Base-by-base conservation (phyloP, 2,888 invertebrate genomes). In the Drosophila cognata region DNA sequence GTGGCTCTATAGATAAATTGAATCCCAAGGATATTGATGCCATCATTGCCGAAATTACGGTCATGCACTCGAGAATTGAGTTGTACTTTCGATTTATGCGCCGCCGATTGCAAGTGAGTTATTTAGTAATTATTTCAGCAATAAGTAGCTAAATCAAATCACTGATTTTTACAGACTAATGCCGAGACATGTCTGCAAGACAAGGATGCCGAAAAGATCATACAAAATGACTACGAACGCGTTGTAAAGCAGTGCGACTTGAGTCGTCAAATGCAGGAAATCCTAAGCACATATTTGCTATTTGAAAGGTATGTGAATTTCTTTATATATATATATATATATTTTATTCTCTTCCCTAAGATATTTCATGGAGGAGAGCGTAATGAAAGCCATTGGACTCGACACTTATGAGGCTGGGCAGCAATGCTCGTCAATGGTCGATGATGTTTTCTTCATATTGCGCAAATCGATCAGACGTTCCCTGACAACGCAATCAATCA, bases 371-470 rank as follows among this genome's bases (percentile, higher is more conserved):
- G 97, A 97, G 81, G 98, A 99, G 93, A 99, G 98, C 89, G 97
- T 99, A 0, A 95, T 96, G 55, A 99, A 99, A 93, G 99, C 99
- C 2, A 94, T 98, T 59, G 95, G 95, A 67, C 94, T 98, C 94
- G 97, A 98, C 88, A 94, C 94, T 0, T 94, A 96, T 33, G 96
- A 97, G 81, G 93, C 94, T n/a, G 96, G 96, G 6, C 95, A 95
- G 69, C 95, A 96, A 79, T 96, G 96, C 1, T 98, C 98, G 4
- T 98, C 98, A 81, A 96, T 99, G 94, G 97, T 99, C 0, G 99
- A 99, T 92, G 99, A 99, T 93, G 97, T 99, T 0, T 99, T 99
- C 94, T 99, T 98, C 92, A 98, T 99, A 80, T 96, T 99, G 4
- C 96, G 98, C 88, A 99, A 99, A 94, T 98, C 98, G 87, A 97